Conservation (phyloP, 2,797 vertebrate genomes). For the Chelon auratus region DNA sequence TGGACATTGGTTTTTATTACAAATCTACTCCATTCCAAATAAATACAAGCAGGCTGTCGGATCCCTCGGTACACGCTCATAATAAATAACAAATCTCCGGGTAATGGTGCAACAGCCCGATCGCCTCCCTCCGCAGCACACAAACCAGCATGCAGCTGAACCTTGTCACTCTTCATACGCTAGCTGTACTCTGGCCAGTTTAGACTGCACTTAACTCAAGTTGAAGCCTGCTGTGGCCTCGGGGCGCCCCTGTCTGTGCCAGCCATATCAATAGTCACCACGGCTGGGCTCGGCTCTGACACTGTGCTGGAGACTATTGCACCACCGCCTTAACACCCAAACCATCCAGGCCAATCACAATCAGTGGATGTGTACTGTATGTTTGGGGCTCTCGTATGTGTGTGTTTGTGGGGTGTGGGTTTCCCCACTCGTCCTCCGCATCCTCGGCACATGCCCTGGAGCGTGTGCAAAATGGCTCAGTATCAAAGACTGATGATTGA, state of each 20-base stretch:
- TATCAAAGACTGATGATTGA: constrained; percentile 79
- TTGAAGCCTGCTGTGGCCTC: constrained; percentile 71
- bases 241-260: constrained; percentile 73
- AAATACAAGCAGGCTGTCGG: too few species aligned
- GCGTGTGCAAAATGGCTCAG: constrained; percentile 77
- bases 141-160: constrained; percentile 59
- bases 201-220: constrained; percentile 69
- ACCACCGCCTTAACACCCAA: constrained; percentile 68
- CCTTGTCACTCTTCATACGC: constrained; percentile 60
- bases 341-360: constrained; percentile 77
- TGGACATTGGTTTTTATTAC: too few species aligned
- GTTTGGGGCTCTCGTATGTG: constrained; percentile 2
- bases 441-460: constrained; percentile 71
- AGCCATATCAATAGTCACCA: constrained; percentile 76
- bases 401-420: constrained; percentile 38
- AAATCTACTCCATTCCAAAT: too few species aligned
- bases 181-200: constrained; percentile 61
- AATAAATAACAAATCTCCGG: not conserved
- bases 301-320: constrained; percentile 68
- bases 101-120: not conserved
- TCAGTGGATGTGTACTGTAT: constrained; percentile 52
- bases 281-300: constrained; percentile 67
- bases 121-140: constrained; percentile 34
- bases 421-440: constrained; percentile 70
- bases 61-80: too few species aligned